Evolutionary conservation across 2,888 invertebrate genomes (phyloP).

Genomic region (Meandrusa payeni): DNA sequence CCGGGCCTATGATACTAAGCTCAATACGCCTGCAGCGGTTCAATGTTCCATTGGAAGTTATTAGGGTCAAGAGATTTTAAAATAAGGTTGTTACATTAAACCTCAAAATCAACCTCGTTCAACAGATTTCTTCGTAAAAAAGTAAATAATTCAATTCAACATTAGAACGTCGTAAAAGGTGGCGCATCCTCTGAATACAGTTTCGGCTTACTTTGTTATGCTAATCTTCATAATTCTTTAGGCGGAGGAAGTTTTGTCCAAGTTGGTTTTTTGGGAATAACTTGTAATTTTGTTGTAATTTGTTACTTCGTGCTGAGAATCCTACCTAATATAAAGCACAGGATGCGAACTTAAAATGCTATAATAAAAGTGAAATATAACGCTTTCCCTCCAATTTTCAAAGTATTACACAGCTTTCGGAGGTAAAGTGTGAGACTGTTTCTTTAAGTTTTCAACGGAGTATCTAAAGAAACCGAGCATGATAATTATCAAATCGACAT

Average conservation of each 20-base stretch:
- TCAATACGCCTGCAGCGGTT: conserved; percentile 25
- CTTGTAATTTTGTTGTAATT: conserved; percentile 74
- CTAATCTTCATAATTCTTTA: conserved; percentile 78
- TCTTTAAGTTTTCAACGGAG: conserved; percentile 23
- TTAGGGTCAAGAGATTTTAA: conserved; percentile 13
- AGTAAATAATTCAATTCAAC: conserved; percentile 40
- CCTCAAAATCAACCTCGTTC: conserved; percentile 27
- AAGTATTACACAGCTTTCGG: neutral
- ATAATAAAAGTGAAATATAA: conserved; percentile 33
- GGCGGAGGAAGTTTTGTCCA: conserved; percentile 64
- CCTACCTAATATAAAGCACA: conserved; percentile 33
- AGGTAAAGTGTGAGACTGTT: conserved; percentile 6
- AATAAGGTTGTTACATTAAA: conserved; percentile 30
- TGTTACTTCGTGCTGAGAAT: conserved; percentile 56
- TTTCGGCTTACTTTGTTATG: conserved; percentile 76
- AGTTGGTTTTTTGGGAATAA: conserved; percentile 74
- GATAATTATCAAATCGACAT: conserved; percentile 43
- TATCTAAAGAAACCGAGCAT: conserved; percentile 22
- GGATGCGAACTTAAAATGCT: conserved; percentile 22
- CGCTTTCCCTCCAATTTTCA: conserved; percentile 11
- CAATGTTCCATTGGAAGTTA: conserved; percentile 14
- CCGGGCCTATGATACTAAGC: conserved; percentile 38
- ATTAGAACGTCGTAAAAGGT: conserved; percentile 57
- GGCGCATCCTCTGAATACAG: conserved; percentile 69
- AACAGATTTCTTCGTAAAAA: conserved; percentile 26